phyloP scores from a whole-genome alignment of 2,797 vertebrate species.

The Lagodon rhomboides region DNA sequence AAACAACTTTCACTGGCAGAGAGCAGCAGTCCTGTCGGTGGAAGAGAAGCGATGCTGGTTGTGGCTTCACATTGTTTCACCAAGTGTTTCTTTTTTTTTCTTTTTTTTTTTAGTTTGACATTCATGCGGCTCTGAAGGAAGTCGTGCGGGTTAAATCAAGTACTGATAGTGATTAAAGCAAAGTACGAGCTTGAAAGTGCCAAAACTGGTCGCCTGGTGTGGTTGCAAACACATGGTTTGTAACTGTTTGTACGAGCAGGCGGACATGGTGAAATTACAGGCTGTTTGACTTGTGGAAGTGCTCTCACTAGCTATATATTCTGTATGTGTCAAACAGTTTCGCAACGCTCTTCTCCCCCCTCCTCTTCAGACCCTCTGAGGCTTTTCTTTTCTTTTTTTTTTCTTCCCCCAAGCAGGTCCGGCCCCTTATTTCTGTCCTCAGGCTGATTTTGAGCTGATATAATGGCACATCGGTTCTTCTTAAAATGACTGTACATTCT shows the following conservation, averaged over 20 bases:
- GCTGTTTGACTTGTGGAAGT: conserved; percentile 10
- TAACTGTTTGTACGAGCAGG: not conserved
- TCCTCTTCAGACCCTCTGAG: not conserved
- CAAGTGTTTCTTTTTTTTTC: not conserved
- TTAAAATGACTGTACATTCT: not conserved
- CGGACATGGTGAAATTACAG: not conserved
- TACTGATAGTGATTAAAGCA: not conserved
- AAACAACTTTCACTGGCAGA: conserved; percentile 78
- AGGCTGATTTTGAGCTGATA: not conserved
- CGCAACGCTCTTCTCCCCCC: not conserved
- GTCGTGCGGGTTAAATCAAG: not conserved
- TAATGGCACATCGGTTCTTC: not conserved
- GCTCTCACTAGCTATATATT: not conserved
- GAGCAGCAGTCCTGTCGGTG: not conserved
- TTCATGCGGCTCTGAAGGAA: not conserved
- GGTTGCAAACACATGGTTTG: not conserved
- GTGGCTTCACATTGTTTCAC: not conserved
- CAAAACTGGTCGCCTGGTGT: not conserved
- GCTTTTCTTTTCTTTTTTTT: not conserved
- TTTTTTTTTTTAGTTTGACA: no score
- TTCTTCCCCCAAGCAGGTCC: not conserved
- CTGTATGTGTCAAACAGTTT: conserved; percentile 42
- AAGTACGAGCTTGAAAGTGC: not conserved
- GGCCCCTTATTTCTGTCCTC: not conserved
- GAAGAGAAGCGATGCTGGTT: not conserved